These are phyloP conservation scores for Trichoplusia ni DNA, from an alignment of 1,140 invertebrate species.

Conservation along the genomic window DNA sequence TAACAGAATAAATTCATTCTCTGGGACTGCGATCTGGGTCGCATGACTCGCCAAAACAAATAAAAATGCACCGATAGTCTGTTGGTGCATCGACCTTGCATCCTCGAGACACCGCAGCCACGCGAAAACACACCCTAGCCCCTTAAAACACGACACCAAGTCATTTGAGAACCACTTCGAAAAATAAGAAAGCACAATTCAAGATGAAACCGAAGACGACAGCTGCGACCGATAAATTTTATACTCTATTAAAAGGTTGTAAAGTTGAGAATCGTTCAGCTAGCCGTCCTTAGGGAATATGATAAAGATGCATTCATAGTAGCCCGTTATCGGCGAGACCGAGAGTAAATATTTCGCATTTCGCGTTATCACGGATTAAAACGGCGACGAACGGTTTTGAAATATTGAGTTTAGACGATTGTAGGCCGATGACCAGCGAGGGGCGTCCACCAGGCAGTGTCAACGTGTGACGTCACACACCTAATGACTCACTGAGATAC, in stretches of 20 bases:
- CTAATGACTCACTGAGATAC: background rate
- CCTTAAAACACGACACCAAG: background rate
- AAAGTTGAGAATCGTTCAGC: conserved; percentile 38
- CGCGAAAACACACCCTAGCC: conserved; percentile 46
- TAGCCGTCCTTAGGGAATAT: conserved; percentile 50
- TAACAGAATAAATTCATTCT: conserved; percentile 79
- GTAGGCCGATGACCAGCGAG: conserved; percentile 28
- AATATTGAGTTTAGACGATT: conserved; percentile 71
- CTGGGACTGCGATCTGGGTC: conserved; percentile 71
- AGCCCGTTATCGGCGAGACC: conserved; percentile 65
- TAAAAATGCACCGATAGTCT: conserved; percentile 76
- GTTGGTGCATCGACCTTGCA: conserved; percentile 76
- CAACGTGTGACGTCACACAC: background rate
- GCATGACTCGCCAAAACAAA: conserved; percentile 77
- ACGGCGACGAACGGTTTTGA: conserved; percentile 56
- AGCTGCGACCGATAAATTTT: conserved; percentile 38
- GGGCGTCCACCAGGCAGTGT: background rate
- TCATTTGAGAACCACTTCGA: conserved; percentile 36
- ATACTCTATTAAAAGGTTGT: conserved; percentile 42
- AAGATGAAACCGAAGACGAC: conserved; percentile 77
- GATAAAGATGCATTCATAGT: conserved; percentile 75
- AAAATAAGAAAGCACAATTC: conserved; percentile 77
- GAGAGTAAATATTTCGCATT: conserved; percentile 76
- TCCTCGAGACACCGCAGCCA: conserved; percentile 48
- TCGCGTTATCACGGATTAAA: conserved; percentile 73